Evolutionary conservation across 2,888 invertebrate species (phyloP).

Genomic region (Plebejus argus): DNA sequence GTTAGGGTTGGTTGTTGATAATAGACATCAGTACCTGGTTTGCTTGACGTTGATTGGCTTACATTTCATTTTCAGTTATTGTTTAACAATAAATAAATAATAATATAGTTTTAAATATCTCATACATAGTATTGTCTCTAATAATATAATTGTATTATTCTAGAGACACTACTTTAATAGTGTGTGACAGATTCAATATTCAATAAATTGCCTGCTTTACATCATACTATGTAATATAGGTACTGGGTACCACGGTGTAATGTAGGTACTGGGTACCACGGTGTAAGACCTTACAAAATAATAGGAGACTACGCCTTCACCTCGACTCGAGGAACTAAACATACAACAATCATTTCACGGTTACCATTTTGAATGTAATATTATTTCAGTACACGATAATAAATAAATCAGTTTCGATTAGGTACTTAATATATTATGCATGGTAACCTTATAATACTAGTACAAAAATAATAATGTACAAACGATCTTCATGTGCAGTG

Average conservation of each 20-base stretch:
- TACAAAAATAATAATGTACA: slow-evolving; percentile 11
- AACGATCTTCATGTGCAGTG: slow-evolving; percentile 1
- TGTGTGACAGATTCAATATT: neutral
- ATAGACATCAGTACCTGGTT: too few species aligned
- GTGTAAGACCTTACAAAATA: slow-evolving; percentile 20
- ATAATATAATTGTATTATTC: neutral
- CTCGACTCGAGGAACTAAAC: slow-evolving; percentile 36
- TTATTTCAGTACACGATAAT: slow-evolving; percentile 12
- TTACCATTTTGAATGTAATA: slow-evolving; percentile 6
- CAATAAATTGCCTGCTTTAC: neutral
- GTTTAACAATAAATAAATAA: neutral
- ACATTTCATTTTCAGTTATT: too few species aligned
- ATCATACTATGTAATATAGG: neutral
- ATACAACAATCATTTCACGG: slow-evolving; percentile 18
- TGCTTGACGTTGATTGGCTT: too few species aligned
- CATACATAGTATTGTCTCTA: neutral
- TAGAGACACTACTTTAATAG: neutral
- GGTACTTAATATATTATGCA: slow-evolving; percentile 24
- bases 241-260: neutral
- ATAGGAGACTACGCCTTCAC: neutral
- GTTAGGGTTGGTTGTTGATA: too few species aligned
- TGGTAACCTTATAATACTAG: slow-evolving; percentile 23
- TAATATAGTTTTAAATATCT: neutral
- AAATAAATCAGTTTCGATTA: neutral
- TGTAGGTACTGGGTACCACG: neutral